Conservation (phyloP, 1,140 invertebrate species). For the Ptiloglossa arizonensis region DNA sequence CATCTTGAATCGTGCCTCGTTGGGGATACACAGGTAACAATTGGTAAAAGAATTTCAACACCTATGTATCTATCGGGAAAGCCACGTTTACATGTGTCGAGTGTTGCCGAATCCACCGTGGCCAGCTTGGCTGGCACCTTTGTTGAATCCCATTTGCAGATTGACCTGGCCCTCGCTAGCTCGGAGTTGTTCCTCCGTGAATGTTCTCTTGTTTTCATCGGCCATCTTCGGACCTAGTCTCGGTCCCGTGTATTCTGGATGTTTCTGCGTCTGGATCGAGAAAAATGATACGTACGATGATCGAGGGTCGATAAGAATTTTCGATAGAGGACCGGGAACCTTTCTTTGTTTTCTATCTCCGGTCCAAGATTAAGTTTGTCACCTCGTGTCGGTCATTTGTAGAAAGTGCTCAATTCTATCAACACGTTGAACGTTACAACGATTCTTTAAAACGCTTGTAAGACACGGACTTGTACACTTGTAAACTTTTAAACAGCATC, state of each 20-base stretch:
- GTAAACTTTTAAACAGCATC: too few species aligned
- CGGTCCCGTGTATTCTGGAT: slow-evolving; percentile 95
- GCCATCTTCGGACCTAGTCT: slow-evolving; percentile 96
- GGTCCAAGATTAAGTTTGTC: too few species aligned
- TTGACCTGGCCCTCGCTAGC: slow-evolving; percentile 95
- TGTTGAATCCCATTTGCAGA: slow-evolving; percentile 98
- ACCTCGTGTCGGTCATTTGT: too few species aligned
- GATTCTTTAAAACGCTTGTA: too few species aligned
- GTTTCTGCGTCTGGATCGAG: slow-evolving; percentile 91
- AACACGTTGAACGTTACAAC: too few species aligned
- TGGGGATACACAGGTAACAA: not conserved
- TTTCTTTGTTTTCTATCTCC: too few species aligned
- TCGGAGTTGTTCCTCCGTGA: slow-evolving; percentile 96
- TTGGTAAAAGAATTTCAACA: slow-evolving; percentile 1
- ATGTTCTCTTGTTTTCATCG: slow-evolving; percentile 95
- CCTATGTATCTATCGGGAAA: not conserved
- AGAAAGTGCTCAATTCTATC: too few species aligned
- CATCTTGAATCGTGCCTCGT: not conserved
- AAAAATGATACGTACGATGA: slow-evolving; percentile 24
- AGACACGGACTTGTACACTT: too few species aligned
- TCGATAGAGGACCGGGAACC: too few species aligned
- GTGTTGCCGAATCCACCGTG: slow-evolving; percentile 96
- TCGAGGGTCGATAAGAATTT: slow-evolving; percentile 9
- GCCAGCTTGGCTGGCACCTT: slow-evolving; percentile 93
- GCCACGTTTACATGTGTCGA: slow-evolving; percentile 91